These are phyloP conservation scores for Phalloptychus januarius DNA, from an alignment of 2,797 vertebrate species.

Conservation along the genomic window DNA sequence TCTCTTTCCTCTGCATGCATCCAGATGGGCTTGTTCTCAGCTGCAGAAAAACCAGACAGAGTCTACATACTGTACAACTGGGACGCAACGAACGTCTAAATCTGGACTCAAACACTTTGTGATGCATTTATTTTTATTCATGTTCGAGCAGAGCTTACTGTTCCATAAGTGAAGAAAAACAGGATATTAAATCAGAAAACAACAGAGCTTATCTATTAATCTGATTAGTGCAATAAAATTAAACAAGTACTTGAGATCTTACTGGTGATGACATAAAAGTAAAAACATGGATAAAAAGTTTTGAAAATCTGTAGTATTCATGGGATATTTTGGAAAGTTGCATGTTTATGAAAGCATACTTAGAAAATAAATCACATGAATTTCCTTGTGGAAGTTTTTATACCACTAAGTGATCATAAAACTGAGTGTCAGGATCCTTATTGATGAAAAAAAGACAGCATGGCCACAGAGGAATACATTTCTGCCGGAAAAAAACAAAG, in stretches of 20 bases:
- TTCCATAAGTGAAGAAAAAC: not conserved
- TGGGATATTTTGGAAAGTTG: not conserved
- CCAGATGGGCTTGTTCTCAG: slow-evolving; percentile 99
- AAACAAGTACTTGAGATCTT: not conserved
- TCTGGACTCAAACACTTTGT: not conserved
- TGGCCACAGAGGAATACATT: not conserved
- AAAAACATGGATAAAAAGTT: not conserved
- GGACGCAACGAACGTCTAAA: slow-evolving; percentile 3
- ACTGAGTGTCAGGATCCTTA: not conserved
- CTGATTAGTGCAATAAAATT: not conserved
- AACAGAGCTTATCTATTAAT: not conserved
- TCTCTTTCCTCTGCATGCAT: slow-evolving; percentile 99
- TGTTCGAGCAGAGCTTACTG: not conserved
- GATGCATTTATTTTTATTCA: not conserved
- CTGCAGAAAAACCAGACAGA: slow-evolving; percentile 81
- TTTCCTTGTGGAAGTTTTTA: too few species aligned
- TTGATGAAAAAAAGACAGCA: not conserved
- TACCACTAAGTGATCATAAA: too few species aligned
- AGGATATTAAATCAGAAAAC: not conserved
- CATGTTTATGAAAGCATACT: not conserved
- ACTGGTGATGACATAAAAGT: not conserved
- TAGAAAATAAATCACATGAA: not conserved
- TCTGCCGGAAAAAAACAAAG: not conserved
- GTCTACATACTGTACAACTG: slow-evolving; percentile 40
- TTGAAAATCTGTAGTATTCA: not conserved